Conservation (phyloP, 2,113 vertebrate species). For the Murina feae region DNA sequence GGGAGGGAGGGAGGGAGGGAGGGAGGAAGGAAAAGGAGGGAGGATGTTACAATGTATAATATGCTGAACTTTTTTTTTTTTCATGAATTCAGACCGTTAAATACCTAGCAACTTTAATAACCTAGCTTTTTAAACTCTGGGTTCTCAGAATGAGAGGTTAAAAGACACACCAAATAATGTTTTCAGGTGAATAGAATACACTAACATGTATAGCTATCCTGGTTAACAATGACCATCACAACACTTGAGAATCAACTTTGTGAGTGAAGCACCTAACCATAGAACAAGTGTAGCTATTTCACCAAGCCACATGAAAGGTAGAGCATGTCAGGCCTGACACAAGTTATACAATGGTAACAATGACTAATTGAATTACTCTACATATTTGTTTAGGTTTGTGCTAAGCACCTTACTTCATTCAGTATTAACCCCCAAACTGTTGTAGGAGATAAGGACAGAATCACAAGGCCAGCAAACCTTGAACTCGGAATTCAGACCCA, state of each 20-base stretch:
- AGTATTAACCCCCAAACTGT: too few species aligned
- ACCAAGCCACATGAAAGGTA: neutral
- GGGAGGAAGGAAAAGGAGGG: neutral
- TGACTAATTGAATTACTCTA: neutral
- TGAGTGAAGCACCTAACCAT: neutral
- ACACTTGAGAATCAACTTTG: neutral
- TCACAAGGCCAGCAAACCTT: neutral
- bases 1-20: too few species aligned
- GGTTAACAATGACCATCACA: neutral
- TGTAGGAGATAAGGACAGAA: neutral
- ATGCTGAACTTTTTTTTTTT: neutral
- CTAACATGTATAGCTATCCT: neutral
- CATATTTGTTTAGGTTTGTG: neutral
- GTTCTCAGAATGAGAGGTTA: neutral
- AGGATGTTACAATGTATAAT: neutral
- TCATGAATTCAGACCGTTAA: neutral
- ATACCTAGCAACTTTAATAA: neutral
- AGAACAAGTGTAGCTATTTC: neutral
- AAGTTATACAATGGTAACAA: neutral
- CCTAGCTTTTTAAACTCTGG: neutral
- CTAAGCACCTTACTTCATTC: neutral
- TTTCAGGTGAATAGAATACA: neutral
- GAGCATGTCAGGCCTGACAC: neutral
- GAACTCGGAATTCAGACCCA: neutral
- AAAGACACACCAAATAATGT: neutral